Evolutionary conservation across 2,888 invertebrate genomes (phyloP).

Genomic region (Conops quadrifasciatus): DNA sequence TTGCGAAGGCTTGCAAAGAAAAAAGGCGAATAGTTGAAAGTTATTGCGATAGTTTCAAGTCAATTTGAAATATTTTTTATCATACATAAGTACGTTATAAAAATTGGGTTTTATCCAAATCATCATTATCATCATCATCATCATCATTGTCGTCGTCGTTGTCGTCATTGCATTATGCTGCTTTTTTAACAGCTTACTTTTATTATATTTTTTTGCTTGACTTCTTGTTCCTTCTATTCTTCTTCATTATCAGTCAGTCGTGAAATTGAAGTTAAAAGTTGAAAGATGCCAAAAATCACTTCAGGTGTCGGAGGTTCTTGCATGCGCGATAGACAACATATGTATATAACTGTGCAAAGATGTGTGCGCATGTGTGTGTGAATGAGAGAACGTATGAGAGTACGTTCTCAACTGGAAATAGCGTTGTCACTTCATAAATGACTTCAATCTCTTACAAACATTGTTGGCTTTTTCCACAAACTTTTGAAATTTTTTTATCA

Average conservation of each 20-base stretch:
- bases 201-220: not conserved
- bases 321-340: not conserved
- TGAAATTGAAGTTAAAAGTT: not conserved
- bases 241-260: not conserved
- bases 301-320: not conserved
- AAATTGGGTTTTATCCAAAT: not conserved
- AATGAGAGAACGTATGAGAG: not conserved
- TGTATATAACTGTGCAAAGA: not conserved
- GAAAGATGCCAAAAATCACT: not conserved
- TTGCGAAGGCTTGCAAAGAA: too few relatives aligned
- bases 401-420: constrained; percentile 10
- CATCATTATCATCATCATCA: not conserved
- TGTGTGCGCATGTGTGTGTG: constrained; percentile 11
- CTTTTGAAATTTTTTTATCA: not conserved
- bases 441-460: constrained; percentile 18
- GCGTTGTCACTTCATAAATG: constrained; percentile 23
- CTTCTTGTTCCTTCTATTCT: not conserved
- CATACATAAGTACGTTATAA: too few relatives aligned
- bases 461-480: not conserved
- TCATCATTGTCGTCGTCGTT: not conserved
- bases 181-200: not conserved
- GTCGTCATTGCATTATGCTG: not conserved
- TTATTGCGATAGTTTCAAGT: too few relatives aligned
- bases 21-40: too few relatives aligned
- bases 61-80: too few relatives aligned